Conservation (phyloP, 2,888 invertebrate species). For the Philhelius pedissequus region DNA sequence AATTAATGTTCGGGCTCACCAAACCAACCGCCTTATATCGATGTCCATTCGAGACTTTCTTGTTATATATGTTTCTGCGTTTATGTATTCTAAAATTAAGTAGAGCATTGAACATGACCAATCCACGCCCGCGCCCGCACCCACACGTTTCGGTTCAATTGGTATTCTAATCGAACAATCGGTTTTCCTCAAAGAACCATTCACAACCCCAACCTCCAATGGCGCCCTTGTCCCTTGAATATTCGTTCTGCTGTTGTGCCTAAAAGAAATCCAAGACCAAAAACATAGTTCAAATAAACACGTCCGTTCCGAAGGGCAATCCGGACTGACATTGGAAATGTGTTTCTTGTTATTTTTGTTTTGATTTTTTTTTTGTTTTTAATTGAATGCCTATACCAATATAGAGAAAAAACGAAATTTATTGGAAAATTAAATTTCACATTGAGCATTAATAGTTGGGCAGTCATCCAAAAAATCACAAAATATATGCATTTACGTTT, state of each 20-base stretch:
- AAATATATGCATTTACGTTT: constrained; percentile 24
- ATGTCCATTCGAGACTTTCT: neutral
- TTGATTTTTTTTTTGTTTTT: constrained; percentile 2
- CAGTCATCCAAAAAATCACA: constrained; percentile 38
- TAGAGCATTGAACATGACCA: constrained; percentile 8
- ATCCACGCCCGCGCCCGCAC: neutral
- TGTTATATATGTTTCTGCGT: too few relatives aligned
- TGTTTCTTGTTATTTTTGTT: neutral
- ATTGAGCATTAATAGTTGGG: constrained; percentile 45
- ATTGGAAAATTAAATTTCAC: constrained; percentile 56
- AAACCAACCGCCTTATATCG: neutral
- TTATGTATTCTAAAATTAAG: constrained; percentile 8
- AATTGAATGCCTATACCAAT: constrained; percentile 36
- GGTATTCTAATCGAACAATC: neutral
- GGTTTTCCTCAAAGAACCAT: neutral
- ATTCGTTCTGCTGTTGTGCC: neutral
- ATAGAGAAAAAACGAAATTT: constrained; percentile 37
- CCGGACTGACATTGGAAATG: neutral
- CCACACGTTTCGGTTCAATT: neutral
- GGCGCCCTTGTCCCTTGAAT: neutral
- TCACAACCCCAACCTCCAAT: neutral
- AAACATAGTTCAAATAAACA: neutral
- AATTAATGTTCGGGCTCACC: constrained; percentile 6
- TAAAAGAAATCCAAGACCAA: neutral
- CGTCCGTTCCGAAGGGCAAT: constrained; percentile 1